phyloP scores from a whole-genome alignment of 2,113 vertebrate species.

The Ifrita kowaldi region DNA sequence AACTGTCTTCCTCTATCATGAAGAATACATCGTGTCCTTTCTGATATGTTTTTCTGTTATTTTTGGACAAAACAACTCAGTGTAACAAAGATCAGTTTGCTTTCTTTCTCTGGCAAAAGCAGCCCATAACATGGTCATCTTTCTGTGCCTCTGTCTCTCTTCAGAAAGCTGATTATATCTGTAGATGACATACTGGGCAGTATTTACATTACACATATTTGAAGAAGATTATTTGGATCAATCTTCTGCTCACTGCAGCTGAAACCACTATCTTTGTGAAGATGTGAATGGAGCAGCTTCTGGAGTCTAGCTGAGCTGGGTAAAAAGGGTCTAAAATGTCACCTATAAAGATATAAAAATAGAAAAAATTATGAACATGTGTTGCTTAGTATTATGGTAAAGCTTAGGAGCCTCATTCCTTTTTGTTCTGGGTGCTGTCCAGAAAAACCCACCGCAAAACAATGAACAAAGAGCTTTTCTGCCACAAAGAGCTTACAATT shows the following conservation, averaged over 20 bases:
- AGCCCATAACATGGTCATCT: not conserved
- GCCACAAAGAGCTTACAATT: constrained; percentile 36
- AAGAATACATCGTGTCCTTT: not conserved
- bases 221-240: not conserved
- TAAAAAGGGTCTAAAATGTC: constrained; percentile 76
- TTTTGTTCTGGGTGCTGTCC: not conserved
- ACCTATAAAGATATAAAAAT: constrained; percentile 37
- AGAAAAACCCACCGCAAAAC: not conserved
- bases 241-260: constrained; percentile 46
- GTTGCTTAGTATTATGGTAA: not conserved
- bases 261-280: constrained; percentile 72
- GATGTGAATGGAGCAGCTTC: constrained; percentile 71
- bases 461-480: constrained; percentile 39
- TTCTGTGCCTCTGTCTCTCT: not conserved
- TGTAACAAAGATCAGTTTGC: not conserved
- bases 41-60: not conserved
- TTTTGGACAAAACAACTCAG: not conserved
- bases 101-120: not conserved
- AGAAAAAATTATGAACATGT: not conserved
- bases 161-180: not conserved
- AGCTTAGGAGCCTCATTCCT: not conserved
- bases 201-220: not conserved
- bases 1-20: not conserved
- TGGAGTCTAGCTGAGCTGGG: constrained; percentile 65
- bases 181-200: not conserved